A percentile compares a stretch with the other conserved stretches of the same genome.
These are phyloP conservation scores for Sebastes taczanowskii DNA, from an alignment of 2,797 vertebrate genomes.

Conservation along the genomic window DNA sequence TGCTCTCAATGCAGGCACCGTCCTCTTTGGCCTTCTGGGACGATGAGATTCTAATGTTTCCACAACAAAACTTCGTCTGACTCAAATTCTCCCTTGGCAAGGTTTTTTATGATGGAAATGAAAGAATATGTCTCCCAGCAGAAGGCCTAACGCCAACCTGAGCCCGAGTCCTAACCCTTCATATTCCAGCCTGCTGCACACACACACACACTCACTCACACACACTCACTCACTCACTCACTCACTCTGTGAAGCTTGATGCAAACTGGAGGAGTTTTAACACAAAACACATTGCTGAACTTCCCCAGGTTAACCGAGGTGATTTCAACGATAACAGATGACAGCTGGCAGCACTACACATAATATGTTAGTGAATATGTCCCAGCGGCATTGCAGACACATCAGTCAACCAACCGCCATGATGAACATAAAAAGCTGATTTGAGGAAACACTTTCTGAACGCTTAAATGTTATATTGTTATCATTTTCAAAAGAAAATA, in stretches of 20 bases:
- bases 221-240: too few species aligned
- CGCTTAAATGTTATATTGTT: too few species aligned
- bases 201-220: neutral
- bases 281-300: neutral
- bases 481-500: too few species aligned
- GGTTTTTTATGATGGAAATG: slow-evolving; percentile 50
- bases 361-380: neutral
- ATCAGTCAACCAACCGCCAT: neutral
- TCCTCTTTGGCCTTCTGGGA: slow-evolving; percentile 23
- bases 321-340: neutral
- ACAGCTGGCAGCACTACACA: neutral
- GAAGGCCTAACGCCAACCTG: slow-evolving; percentile 14
- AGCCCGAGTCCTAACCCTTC: neutral
- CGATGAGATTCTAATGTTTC: slow-evolving; percentile 40
- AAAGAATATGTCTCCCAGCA: slow-evolving; percentile 40
- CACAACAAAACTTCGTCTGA: slow-evolving; percentile 57
- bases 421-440: neutral
- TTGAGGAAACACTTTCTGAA: neutral
- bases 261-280: neutral
- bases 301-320: neutral
- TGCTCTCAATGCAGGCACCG: slow-evolving; percentile 13
- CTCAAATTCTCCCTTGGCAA: slow-evolving; percentile 55
- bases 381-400: neutral
- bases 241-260: neutral
- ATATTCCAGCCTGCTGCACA: neutral